A percentile compares a stretch with the other conserved stretches of the same genome.
phyloP scores from a whole-genome alignment of 1,140 invertebrate genomes.

The Sitobion miscanthi region DNA sequence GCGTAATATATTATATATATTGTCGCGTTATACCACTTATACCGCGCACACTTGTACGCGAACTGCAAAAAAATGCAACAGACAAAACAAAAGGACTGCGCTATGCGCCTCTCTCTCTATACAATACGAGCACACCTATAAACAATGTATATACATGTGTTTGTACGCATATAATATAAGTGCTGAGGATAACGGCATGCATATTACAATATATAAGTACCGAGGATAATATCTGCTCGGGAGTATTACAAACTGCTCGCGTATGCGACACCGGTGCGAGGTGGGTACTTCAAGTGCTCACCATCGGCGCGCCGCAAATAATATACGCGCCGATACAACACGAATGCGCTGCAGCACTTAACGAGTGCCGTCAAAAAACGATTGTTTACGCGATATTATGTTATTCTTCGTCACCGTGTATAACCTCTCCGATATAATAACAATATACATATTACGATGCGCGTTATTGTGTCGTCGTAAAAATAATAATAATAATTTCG shows the following conservation, averaged over 20 bases:
- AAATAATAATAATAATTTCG: background rate
- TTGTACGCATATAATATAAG: background rate
- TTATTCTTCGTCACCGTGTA: too few species aligned
- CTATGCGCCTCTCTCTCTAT: too few species aligned
- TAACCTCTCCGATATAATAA: background rate
- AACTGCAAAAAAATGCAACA: background rate
- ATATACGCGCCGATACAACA: constrained; percentile 18
- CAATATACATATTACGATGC: background rate
- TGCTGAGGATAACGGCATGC: too few species aligned
- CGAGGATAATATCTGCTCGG: too few species aligned
- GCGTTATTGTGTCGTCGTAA: background rate
- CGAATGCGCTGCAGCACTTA: background rate
- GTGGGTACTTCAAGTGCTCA: background rate
- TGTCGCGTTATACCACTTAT: background rate
- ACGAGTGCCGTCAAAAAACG: background rate
- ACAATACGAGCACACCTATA: background rate
- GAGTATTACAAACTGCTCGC: too few species aligned
- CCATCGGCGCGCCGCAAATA: background rate
- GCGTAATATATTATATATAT: background rate
- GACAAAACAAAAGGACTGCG: constrained; percentile 13
- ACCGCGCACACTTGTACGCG: too few species aligned
- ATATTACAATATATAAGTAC: background rate
- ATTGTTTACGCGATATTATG: background rate
- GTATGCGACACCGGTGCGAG: too few species aligned
- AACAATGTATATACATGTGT: background rate